Percentiles rank a stretch among this genome's conserved stretches.
phyloP scores from a whole-genome alignment of 2,888 invertebrate species.

The Acronicta leporina region DNA sequence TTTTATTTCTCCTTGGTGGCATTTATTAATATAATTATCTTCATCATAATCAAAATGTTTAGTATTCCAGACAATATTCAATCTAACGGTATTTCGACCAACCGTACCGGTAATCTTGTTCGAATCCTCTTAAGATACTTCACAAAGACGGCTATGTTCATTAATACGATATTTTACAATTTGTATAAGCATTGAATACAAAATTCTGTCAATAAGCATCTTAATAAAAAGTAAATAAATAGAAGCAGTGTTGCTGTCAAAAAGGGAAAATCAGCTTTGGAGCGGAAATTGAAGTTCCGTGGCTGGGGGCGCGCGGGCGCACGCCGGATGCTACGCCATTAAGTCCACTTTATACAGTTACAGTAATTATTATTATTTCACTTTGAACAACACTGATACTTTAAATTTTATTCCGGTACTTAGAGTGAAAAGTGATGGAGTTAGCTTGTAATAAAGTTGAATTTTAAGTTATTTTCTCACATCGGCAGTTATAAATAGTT shows the following conservation, averaged over 20 bases:
- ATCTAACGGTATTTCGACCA: not conserved
- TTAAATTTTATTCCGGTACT: constrained; percentile 7
- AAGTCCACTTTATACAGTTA: constrained; percentile 68
- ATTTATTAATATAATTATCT: not conserved
- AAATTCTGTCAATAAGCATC: constrained; percentile 63
- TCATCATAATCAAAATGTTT: not conserved
- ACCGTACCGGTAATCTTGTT: not conserved
- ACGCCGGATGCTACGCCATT: constrained; percentile 75
- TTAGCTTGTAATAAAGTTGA: not conserved
- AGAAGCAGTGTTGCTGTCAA: constrained; percentile 67
- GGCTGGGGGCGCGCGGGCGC: constrained; percentile 74
- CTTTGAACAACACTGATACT: constrained; percentile 53
- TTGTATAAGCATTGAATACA: constrained; percentile 39
- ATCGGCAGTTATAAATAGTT: too few relatives aligned
- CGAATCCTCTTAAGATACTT: constrained; percentile 13
- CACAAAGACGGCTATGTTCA: constrained; percentile 19
- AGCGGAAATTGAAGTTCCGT: constrained; percentile 85
- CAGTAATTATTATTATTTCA: constrained; percentile 69
- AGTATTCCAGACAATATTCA: not conserved
- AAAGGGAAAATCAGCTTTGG: constrained; percentile 79
- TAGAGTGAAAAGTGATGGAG: not conserved
- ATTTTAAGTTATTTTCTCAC: too few relatives aligned
- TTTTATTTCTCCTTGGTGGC: not conserved
- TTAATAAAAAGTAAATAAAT: constrained; percentile 64
- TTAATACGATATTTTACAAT: constrained; percentile 28